These are phyloP conservation scores for Halichondria panicea DNA, from an alignment of 37 sponge, comb jelly and placozoan genomes.

Conservation along the genomic window DNA sequence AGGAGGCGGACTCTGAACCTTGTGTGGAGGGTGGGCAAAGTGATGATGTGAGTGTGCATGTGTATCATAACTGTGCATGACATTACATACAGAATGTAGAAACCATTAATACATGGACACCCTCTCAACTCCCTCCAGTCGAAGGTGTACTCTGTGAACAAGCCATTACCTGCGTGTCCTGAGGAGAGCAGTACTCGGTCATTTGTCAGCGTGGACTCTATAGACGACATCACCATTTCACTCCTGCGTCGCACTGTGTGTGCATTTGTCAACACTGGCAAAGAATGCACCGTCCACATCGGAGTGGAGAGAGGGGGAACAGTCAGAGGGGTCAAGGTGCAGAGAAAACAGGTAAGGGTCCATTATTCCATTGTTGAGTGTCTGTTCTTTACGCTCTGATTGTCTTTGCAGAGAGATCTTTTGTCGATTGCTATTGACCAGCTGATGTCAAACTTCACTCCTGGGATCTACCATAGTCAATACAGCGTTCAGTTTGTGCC, in stretches of 20 bases:
- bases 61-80: too few species aligned
- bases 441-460: constrained; percentile 17
- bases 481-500: constrained; percentile 3
- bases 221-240: neutral
- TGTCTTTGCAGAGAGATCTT: constrained; percentile 12
- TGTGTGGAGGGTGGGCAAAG: too few species aligned
- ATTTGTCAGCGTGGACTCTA: neutral
- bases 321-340: constrained; percentile 7
- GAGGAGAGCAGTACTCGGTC: neutral
- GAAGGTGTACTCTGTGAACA: neutral
- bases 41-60: too few species aligned
- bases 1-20: too few species aligned
- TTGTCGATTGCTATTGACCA: constrained; percentile 14
- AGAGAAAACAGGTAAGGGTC: constrained; percentile 10
- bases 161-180: neutral
- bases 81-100: too few species aligned
- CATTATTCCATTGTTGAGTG: neutral
- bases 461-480: neutral
- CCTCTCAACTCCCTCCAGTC: neutral
- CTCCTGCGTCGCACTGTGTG: neutral
- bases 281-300: neutral
- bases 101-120: neutral
- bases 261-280: constrained; percentile 19
- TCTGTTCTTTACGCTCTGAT: neutral
- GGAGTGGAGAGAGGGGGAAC: constrained; percentile 10